Evolutionary conservation across 1,140 invertebrate species (phyloP), one percentile per base, ranked within the genome.

Genomic region (Drosophila kurseongensis): DNA sequence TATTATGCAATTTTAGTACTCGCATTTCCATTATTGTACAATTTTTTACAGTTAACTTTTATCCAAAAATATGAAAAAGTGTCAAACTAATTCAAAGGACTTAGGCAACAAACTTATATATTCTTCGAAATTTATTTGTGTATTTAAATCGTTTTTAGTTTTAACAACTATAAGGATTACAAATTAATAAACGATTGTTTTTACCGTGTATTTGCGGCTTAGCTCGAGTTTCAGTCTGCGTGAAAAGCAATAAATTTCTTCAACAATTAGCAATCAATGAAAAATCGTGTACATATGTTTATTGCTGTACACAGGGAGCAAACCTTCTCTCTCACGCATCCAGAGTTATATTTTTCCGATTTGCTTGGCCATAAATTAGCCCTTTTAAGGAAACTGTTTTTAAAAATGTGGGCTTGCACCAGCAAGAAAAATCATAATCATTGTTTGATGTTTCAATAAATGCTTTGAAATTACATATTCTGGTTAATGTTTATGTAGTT

Each of bases 81-180:
- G 2, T 4, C 23, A 23, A 23, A 23, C 4, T 0, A 40, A 56
- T 56, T 67, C 66, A 52, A 80, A 89, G 84, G 76, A 80, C 80
- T 77, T 65, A 75, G 47, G 67, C 80, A 65, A 78, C 68, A 66
- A 84, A 89, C 84, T 89, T 60, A 73, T 79, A 79, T 88, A 23
- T 72, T 3, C 14, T 14, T 6, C 5, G 8, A 42, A 42, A 42
- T 42, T 23, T 23, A 4, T 23, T 23, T 23, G 23, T 4, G 23
- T 0, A 23, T 23, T 23, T 23, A 4, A 23, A 4, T 23, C 3
- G 23, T 23, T 23, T 4, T 23, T 4, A 23, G 4, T 23, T 23
- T 23, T 23, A 23, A 23, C 2, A 23, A 4, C 4, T 23, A 23
- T 23, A 23, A 23, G 18, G 18, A 23, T 23, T 7, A 32, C 0